Evolutionary conservation across 2,888 invertebrate species (phyloP), one percentile per base, ranked within the genome.

Genomic region (Agrotis exclamationis): DNA sequence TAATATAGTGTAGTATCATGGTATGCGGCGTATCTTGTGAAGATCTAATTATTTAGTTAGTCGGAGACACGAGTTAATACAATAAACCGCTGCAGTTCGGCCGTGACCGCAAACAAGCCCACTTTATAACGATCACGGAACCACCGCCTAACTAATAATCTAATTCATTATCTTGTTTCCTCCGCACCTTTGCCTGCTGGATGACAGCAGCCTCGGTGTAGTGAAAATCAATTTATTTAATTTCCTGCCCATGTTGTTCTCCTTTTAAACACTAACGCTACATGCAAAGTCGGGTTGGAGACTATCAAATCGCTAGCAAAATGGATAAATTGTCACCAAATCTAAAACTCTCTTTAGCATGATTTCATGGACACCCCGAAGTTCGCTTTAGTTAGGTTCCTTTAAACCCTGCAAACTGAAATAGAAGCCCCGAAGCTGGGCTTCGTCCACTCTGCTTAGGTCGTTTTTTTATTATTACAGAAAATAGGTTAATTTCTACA

Each of bases 41-140:
- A 76, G 62, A 84, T 85, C 69, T 65, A 84, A 83, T 84, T 83
- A 83, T 70, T 77, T 65, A 73, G 78, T 73, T 81, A 68, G 74
- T 63, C 54, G 57, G 75, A 76, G 73, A 69, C 80, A 75, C 59
- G 60, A 82, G 76, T 63, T 86, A 87, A 86, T 74, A 73, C 79
- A 83, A 85, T 87, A 82, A 79, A 81, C 70, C 67, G 68, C 60
- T 80, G 78, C 78, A 79, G 82, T 74, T 65, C 66, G 63, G 51
- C 63, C 63, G 59, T 71, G 74, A 78, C 85, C 85, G 64, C 79
- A 77, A 85, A 84, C 83, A 80, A 86, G 82, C 79, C 76, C 73
- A 77, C 83, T 84, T 74, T 83, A 76, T 82, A 82, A 77, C 77
- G 82, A 86, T 87, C 83, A 84, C 63, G 77, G 75, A 64, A 65